phyloP scores from a whole-genome alignment of 37 sponge, comb jelly and placozoan species.

The Cliona cf. orientalis region DNA sequence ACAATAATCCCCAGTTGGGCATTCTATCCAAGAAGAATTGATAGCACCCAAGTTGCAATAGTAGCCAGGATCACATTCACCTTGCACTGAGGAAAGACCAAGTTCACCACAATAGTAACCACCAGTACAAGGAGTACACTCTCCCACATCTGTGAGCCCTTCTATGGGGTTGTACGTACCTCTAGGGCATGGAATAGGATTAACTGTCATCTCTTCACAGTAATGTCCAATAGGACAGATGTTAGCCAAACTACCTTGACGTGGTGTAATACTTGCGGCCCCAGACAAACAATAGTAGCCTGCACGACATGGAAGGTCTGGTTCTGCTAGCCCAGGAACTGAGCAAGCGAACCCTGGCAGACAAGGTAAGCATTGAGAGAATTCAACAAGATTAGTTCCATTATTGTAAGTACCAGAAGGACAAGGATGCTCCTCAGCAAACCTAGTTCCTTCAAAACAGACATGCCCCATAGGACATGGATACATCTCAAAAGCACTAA shows the following conservation, averaged over 20 bases:
- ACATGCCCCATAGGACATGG: not conserved
- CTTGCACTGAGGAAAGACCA: not conserved
- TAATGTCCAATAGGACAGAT: not conserved
- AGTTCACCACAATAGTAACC: conserved; percentile 4
- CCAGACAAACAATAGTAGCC: conserved; percentile 11
- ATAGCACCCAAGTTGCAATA: not conserved
- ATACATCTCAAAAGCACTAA: no score
- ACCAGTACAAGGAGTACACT: conserved; percentile 8
- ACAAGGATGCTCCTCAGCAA: not conserved
- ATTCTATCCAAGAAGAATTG: not conserved
- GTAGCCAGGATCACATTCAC: not conserved
- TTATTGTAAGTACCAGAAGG: not conserved
- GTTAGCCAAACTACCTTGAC: not conserved
- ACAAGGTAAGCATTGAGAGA: not conserved
- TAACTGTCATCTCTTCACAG: conserved; percentile 7
- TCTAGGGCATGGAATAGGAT: not conserved
- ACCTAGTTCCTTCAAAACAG: not conserved
- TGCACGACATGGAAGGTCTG: conserved; percentile 6
- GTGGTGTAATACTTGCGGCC: conserved; percentile 1
- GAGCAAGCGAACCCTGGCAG: conserved; percentile 5
- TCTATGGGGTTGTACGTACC: conserved; percentile 9
- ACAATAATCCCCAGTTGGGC: no score
- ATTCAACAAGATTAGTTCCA: not conserved
- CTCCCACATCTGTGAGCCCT: not conserved
- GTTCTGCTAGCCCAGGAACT: not conserved